Evolutionary conservation across 2,113 vertebrate genomes (phyloP).

Genomic region (Mesitornis unicolor): DNA sequence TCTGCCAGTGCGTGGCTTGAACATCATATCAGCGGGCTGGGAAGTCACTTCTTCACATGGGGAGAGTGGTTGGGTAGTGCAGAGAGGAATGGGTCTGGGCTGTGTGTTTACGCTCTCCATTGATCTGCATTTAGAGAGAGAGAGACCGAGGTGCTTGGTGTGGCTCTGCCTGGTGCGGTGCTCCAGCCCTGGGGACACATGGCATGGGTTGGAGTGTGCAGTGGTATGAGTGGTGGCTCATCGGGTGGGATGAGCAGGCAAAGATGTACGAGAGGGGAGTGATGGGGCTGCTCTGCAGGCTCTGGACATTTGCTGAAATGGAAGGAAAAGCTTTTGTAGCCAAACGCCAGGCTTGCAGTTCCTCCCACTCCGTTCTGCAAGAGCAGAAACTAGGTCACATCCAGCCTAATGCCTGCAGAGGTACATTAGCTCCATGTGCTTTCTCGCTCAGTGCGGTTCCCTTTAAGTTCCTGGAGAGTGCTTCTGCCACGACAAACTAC

Average conservation of each 20-base stretch:
- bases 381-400: conserved; percentile 23
- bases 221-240: neutral
- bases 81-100: neutral
- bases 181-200: neutral
- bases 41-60: neutral
- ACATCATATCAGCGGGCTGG: neutral
- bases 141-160: neutral
- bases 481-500: neutral
- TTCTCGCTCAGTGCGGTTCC: neutral
- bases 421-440: neutral
- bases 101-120: neutral
- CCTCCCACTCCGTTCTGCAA: neutral
- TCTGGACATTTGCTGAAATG: neutral
- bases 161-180: neutral
- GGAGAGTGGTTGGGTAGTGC: rapidly evolving
- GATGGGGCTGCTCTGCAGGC: neutral
- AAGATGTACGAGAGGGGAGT: neutral
- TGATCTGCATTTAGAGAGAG: neutral
- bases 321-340: neutral
- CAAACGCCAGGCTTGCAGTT: neutral
- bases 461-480: conserved; percentile 52
- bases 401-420: neutral
- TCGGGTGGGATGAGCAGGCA: neutral
- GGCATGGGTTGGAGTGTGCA: rapidly evolving
- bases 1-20: neutral